Percentiles rank a stretch among this genome's conserved stretches.
Conservation (phyloP, 2,797 vertebrate species). For the Labroides dimidiatus region DNA sequence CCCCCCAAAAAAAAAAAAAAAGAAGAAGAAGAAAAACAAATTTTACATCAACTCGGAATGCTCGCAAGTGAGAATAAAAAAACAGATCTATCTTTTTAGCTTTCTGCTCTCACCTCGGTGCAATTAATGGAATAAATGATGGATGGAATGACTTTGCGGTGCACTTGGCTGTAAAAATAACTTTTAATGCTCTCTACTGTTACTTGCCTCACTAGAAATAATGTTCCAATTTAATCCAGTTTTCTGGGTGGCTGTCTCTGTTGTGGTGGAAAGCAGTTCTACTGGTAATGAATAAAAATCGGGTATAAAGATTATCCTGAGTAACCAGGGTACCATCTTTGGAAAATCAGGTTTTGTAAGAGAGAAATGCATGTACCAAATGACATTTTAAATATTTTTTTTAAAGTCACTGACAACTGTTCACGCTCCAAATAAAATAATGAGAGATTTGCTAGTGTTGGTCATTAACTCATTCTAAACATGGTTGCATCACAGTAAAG, state of each 20-base stretch:
- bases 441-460: no score
- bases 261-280: conserved; percentile 6
- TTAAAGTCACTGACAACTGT: no score
- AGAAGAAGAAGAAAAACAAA: no score
- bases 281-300: conserved; percentile 5
- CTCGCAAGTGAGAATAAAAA: background rate
- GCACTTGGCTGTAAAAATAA: conserved; percentile 43
- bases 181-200: conserved; percentile 29
- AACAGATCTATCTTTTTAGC: conserved; percentile 3
- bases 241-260: conserved; percentile 15
- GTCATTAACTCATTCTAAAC: no score
- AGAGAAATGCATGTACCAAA: no score
- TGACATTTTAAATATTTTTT: no score
- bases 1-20: no score
- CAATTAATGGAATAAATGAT: conserved; percentile 45
- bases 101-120: background rate
- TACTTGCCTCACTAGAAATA: conserved; percentile 29
- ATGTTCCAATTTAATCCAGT: conserved; percentile 34
- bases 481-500: no score
- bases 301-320: background rate
- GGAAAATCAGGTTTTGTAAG: background rate
- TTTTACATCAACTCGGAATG: no score
- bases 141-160: conserved; percentile 40
- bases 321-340: background rate
- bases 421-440: no score